A percentile compares a stretch with the other conserved stretches of the same genome.
Conservation (phyloP, 2,797 vertebrate genomes). For the Gymnoscopelus braueri region DNA sequence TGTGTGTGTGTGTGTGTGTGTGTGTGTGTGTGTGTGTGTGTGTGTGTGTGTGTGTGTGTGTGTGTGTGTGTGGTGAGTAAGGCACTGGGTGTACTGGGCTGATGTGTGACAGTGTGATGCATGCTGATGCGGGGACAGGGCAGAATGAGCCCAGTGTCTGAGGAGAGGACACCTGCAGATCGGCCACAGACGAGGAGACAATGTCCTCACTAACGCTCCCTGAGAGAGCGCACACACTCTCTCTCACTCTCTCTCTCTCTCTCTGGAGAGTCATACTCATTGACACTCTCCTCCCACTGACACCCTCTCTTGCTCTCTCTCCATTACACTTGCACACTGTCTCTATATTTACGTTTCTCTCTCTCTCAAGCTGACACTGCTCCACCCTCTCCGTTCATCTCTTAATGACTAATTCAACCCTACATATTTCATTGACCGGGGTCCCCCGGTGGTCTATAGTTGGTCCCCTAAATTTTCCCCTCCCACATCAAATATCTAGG, state of each 20-base stretch:
- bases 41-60: constrained; percentile 28
- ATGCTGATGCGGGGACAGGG: constrained; percentile 61
- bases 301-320: constrained; percentile 19
- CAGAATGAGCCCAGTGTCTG: constrained; percentile 77
- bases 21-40: constrained; percentile 5
- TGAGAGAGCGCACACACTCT: constrained; percentile 14
- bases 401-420: no score
- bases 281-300: constrained; percentile 14
- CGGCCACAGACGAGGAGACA: constrained; percentile 47
- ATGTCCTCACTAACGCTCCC: constrained; percentile 61
- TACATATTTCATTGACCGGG: no score
- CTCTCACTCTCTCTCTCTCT: constrained; percentile 21
- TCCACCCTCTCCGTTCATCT: not conserved
- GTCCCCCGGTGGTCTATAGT: no score
- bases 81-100: constrained; percentile 57
- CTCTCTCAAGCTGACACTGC: constrained; percentile 28
- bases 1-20: constrained; percentile 13
- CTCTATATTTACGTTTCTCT: constrained; percentile 28
- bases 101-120: constrained; percentile 71
- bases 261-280: not conserved
- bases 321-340: constrained; percentile 39
- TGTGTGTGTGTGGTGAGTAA: constrained; percentile 48
- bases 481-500: no score
- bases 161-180: constrained; percentile 71
- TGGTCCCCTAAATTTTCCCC: no score